Evolutionary conservation across 2,797 vertebrate genomes (phyloP).

Genomic region (Clangula hyemalis): DNA sequence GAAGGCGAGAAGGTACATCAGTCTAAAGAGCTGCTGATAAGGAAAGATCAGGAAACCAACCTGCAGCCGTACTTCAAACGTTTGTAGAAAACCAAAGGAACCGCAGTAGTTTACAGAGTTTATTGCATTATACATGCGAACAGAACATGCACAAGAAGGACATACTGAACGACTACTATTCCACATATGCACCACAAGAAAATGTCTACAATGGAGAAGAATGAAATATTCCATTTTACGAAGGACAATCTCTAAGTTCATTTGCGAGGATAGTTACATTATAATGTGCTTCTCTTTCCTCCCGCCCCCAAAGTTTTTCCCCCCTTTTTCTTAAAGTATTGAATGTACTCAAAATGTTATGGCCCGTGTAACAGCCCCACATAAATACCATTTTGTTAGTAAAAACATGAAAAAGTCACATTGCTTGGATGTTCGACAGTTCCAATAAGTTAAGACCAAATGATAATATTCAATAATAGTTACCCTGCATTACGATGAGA

Average conservation of each 20-base stretch:
- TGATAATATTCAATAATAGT: slow-evolving; percentile 82
- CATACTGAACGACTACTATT: slow-evolving; percentile 86
- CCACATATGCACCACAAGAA: slow-evolving; percentile 88
- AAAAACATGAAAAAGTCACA: slow-evolving; percentile 84
- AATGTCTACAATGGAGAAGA: slow-evolving; percentile 79
- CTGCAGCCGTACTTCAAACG: slow-evolving; percentile 8
- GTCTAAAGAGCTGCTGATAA: background rate
- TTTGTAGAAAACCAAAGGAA: slow-evolving; percentile 78
- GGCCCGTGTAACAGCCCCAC: slow-evolving; percentile 79
- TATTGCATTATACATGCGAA: slow-evolving; percentile 98
- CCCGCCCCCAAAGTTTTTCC: slow-evolving; percentile 66
- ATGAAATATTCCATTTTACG: slow-evolving; percentile 78
- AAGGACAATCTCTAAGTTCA: slow-evolving; percentile 80
- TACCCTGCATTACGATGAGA: slow-evolving; percentile 86
- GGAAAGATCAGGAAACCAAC: slow-evolving; percentile 40
- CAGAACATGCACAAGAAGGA: slow-evolving; percentile 93
- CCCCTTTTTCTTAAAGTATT: slow-evolving; percentile 73
- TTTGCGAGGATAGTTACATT: slow-evolving; percentile 80
- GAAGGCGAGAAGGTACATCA: slow-evolving; percentile 12
- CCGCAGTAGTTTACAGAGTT: slow-evolving; percentile 85
- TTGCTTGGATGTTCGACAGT: slow-evolving; percentile 80
- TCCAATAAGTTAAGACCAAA: slow-evolving; percentile 87
- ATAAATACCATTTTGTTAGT: slow-evolving; percentile 81
- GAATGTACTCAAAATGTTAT: slow-evolving; percentile 78
- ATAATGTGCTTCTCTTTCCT: slow-evolving; percentile 82